Percentiles rank a stretch among this genome's conserved stretches.
Conservation (phyloP, 2,888 invertebrate species). For the Temnothorax unifasciatus region DNA sequence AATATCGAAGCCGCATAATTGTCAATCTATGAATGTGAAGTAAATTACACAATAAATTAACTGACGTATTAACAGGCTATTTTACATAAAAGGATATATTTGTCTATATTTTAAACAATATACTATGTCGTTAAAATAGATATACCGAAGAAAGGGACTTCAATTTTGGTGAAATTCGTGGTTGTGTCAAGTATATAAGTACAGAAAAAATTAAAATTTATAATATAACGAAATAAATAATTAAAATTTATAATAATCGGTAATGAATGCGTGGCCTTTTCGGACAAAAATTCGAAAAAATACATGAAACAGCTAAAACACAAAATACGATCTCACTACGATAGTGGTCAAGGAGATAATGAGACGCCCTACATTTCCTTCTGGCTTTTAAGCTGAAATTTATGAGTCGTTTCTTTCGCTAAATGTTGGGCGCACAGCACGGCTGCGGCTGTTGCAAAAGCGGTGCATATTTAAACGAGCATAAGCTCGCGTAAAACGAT, state of each 20-base stretch:
- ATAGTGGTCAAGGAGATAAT: slow-evolving; percentile 10
- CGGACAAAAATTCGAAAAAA: background rate
- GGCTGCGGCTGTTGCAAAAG: slow-evolving; percentile 22
- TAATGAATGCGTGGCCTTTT: background rate
- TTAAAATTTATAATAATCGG: background rate
- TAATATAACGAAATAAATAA: background rate
- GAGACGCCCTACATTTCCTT: slow-evolving; percentile 4
- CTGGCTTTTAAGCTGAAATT: slow-evolving; percentile 28
- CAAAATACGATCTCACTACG: background rate
- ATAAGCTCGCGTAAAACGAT: slow-evolving; percentile 38
- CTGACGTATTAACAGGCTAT: background rate
- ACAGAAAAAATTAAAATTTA: too few relatives aligned
- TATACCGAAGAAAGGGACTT: too few relatives aligned
- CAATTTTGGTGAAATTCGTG: too few relatives aligned
- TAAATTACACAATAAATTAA: background rate
- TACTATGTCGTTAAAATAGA: background rate
- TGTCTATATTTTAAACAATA: background rate
- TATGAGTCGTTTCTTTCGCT: slow-evolving; percentile 15
- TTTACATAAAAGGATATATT: background rate
- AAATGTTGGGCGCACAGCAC: background rate
- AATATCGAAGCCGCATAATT: background rate
- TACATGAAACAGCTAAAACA: background rate
- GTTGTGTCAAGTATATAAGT: too few relatives aligned
- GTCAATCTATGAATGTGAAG: background rate
- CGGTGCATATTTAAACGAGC: slow-evolving; percentile 33